phyloP scores from a whole-genome alignment of 2,797 vertebrate genomes.

The Oreonectes daqikongensis region DNA sequence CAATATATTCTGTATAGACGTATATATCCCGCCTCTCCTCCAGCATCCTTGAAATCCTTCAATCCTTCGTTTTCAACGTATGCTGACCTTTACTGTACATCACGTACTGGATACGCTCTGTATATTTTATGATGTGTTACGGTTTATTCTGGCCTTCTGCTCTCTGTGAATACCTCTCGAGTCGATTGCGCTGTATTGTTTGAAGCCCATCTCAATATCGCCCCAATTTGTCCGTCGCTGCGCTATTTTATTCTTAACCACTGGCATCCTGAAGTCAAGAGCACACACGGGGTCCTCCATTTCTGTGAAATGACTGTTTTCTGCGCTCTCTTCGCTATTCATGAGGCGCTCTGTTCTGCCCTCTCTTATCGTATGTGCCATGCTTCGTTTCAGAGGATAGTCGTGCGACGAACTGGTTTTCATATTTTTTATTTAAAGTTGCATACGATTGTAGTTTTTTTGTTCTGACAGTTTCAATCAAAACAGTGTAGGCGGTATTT shows the following conservation, averaged over 20 bases:
- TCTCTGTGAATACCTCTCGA: constrained; percentile 7
- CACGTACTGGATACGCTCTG: neutral
- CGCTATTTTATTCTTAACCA: constrained; percentile 23
- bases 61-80: constrained; percentile 12
- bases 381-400: neutral
- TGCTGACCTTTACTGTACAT: constrained; percentile 18
- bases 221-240: neutral
- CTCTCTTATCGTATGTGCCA: neutral
- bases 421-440: neutral
- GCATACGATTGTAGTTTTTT: too few species aligned
- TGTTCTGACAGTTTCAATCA: too few species aligned
- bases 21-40: too few species aligned
- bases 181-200: constrained; percentile 12
- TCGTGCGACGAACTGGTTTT: neutral
- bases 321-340: constrained; percentile 20
- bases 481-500: too few species aligned
- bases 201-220: constrained; percentile 6
- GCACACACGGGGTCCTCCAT: neutral
- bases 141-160: constrained; percentile 26
- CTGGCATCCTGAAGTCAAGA: constrained; percentile 29
- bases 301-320: constrained; percentile 30
- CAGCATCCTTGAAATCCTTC: constrained; percentile 28
- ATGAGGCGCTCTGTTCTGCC: constrained; percentile 11
- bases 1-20: neutral
- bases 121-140: constrained; percentile 12